Conservation (phyloP, 2,888 invertebrate genomes). For the Thalpophila matura region DNA sequence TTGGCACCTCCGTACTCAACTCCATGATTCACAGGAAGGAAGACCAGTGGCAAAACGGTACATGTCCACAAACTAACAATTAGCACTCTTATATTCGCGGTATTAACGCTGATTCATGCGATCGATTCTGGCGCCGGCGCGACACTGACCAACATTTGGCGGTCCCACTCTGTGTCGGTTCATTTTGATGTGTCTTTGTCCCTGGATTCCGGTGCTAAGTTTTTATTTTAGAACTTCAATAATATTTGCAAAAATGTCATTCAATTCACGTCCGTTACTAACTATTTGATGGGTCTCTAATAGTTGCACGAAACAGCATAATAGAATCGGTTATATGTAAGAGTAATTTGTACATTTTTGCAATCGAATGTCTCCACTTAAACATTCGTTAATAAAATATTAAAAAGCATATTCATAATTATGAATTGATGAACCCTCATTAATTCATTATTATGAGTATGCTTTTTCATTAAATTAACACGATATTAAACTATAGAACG, state of each 20-base stretch:
- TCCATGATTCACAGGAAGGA: constrained; percentile 87
- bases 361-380: neutral
- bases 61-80: constrained; percentile 80
- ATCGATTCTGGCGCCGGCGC: constrained; percentile 85
- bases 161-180: constrained; percentile 62
- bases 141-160: constrained; percentile 80
- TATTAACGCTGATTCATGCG: constrained; percentile 80
- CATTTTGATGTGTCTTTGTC: constrained; percentile 57
- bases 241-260: constrained; percentile 16
- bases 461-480: neutral
- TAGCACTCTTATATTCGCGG: constrained; percentile 71
- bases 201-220: constrained; percentile 45
- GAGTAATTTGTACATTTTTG: too few relatives aligned
- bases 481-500: neutral
- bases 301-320: neutral
- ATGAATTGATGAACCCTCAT: too few relatives aligned
- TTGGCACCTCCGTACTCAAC: constrained; percentile 75
- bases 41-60: constrained; percentile 82
- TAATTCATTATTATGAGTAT: neutral
- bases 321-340: neutral
- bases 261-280: constrained; percentile 5
- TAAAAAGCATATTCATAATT: too few relatives aligned
- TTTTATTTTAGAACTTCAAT: constrained; percentile 55
- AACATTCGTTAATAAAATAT: too few relatives aligned
- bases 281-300: neutral